Percentiles rank a stretch among this genome's conserved stretches.
Conservation (phyloP, 2,888 invertebrate genomes). For the Labia minor region DNA sequence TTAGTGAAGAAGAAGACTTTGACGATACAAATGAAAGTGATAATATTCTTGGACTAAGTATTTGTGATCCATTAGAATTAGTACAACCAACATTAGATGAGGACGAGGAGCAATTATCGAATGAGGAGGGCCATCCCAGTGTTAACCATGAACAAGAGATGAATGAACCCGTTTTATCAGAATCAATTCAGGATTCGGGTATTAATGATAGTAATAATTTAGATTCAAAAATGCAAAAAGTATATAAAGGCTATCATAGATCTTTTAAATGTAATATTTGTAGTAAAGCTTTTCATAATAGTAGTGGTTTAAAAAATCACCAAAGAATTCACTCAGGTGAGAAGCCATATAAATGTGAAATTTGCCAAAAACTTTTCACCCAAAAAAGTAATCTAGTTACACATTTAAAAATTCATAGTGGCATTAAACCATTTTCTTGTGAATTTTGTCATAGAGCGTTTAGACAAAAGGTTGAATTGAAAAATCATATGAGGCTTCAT, state of each 20-base stretch:
- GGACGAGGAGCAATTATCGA: background rate
- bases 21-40: background rate
- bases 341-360: slow-evolving; percentile 3
- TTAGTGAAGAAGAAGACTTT: background rate
- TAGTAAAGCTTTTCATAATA: background rate
- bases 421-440: slow-evolving; percentile 3
- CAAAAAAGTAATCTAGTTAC: background rate
- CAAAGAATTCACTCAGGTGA: background rate
- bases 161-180: background rate
- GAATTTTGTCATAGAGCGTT: slow-evolving; percentile 5
- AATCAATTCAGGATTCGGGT: background rate
- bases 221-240: background rate
- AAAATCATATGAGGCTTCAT: slow-evolving; percentile 6
- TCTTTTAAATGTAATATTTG: background rate
- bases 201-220: background rate
- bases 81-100: background rate
- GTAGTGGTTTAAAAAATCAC: slow-evolving; percentile 1
- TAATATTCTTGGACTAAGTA: background rate
- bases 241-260: background rate
- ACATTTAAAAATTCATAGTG: background rate
- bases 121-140: background rate
- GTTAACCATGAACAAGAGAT: background rate
- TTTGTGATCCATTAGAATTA: slow-evolving; percentile 13
- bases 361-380: slow-evolving; percentile 6
- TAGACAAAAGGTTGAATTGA: slow-evolving; percentile 2